Conservation (phyloP, 2,888 invertebrate genomes). For the Drosophila longiperda region DNA sequence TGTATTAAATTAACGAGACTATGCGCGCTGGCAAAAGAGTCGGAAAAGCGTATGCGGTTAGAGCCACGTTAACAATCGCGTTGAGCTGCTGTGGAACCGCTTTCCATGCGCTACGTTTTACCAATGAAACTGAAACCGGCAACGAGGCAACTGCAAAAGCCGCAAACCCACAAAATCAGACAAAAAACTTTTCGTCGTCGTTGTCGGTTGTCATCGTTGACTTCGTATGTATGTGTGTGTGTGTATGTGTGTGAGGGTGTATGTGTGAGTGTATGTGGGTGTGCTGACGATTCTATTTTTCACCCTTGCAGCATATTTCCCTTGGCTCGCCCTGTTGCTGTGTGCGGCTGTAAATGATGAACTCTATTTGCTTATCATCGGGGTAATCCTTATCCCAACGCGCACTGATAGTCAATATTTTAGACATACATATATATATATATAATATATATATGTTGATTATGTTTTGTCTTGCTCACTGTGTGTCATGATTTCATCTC, state of each 20-base stretch:
- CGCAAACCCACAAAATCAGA: constrained; percentile 46
- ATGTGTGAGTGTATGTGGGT: constrained; percentile 5
- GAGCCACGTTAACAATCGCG: constrained; percentile 37
- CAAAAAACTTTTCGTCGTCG: constrained; percentile 46
- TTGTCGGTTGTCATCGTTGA: constrained; percentile 35
- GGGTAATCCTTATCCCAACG: constrained; percentile 53
- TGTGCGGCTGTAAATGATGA: constrained; percentile 22
- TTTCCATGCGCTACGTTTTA: constrained; percentile 65
- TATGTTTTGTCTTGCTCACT: constrained; percentile 19
- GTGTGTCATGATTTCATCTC: constrained; percentile 4
- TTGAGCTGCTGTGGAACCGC: constrained; percentile 59
- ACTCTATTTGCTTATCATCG: constrained; percentile 59
- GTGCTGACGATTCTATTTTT: constrained; percentile 32
- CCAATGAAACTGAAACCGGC: constrained; percentile 75
- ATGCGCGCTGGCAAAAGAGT: constrained; percentile 17
- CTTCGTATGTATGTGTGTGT: constrained; percentile 1
- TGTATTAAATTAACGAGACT: constrained; percentile 44
- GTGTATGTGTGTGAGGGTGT: background rate
- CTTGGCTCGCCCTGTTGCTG: constrained; percentile 23
- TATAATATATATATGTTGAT: constrained; percentile 26
- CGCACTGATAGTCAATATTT: constrained; percentile 45
- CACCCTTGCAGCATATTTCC: constrained; percentile 50
- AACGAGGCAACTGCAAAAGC: constrained; percentile 54
- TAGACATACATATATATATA: background rate
- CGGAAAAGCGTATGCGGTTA: constrained; percentile 44